Evolutionary conservation across 2,888 invertebrate species (phyloP), one percentile per base, ranked within the genome.

Genomic region (Platycheirus albimanus): DNA sequence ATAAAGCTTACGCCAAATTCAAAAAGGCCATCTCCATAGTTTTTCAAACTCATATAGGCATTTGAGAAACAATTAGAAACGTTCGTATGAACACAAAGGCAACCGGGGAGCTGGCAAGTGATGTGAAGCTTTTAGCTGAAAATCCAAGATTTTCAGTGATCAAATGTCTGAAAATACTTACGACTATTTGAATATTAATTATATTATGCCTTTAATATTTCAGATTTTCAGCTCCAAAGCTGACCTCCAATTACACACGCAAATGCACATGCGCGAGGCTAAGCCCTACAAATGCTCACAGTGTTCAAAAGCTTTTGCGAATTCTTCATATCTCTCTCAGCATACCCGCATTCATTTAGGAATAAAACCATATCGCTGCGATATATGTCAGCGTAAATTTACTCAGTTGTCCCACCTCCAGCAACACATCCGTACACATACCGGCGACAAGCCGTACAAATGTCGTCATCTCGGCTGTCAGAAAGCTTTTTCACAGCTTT

Each of bases 201-300:
- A n/a, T n/a, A n/a, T n/a, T n/a, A n/a, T n/a, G n/a, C n/a, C n/a
- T n/a, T n/a, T n/a, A n/a, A n/a, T n/a, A 15, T 89, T 95, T 94
- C 95, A 99, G 99, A 97, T 98, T 90, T 99, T 98, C 92, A 97
- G 97, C 86, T 97, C 98, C 86, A 99, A 99, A 92, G 98, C 98
- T 85, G 99, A 99, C 91, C 94, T 99, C 88, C 97, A 99, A 92
- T 93, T 99, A 86, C 99, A 99, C 92, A 98, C 98, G 86, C 98
- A 98, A 92, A 96, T 98, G 89, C 99, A 99, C 92, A 98, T 99
- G 94, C 96, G 99, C 88, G 99, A 99, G 92, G 98, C 99, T 86
- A 99, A 99, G 92, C 99, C 99, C 76, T 99, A 99, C 94, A 98
- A 99, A 92, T 99, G 99, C 93, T 97, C 97, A 85, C 99, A 99